Conservation (phyloP, 2,113 vertebrate species). For the Oreotragus oreotragus region DNA sequence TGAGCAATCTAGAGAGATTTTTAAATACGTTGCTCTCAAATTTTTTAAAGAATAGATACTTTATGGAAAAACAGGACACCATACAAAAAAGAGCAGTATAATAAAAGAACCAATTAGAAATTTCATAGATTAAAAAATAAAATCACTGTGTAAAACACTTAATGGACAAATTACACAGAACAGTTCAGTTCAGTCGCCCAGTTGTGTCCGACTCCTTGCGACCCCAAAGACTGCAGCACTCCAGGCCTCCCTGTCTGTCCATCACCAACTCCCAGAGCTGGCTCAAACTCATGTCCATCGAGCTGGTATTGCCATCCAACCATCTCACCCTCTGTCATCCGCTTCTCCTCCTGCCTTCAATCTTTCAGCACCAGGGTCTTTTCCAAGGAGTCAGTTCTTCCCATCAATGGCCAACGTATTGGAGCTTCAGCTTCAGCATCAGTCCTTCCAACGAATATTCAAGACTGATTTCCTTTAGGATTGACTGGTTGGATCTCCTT, state of each 20-base stretch:
- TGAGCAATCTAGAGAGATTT: constrained; percentile 9
- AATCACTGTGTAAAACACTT: neutral
- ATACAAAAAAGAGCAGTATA: neutral
- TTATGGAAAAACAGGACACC: neutral
- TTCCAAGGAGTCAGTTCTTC: neutral
- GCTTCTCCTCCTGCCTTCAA: neutral
- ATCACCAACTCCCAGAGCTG: neutral
- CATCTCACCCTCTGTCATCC: neutral
- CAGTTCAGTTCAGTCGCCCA: neutral
- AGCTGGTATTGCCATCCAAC: neutral
- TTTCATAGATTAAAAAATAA: neutral
- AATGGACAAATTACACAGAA: neutral
- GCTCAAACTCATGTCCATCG: neutral
- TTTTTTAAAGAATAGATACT: neutral
- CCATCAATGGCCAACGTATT: neutral
- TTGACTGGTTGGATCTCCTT: neutral
- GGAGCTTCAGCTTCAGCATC: neutral
- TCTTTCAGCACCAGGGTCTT: neutral
- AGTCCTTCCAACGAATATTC: neutral
- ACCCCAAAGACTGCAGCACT: neutral
- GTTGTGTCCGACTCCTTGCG: neutral
- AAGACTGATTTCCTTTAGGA: neutral
- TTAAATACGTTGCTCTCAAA: neutral
- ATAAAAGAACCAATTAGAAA: neutral
- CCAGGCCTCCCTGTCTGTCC: neutral